These are phyloP conservation scores for Lamprologus sp. DNA, from an alignment of 2,113 vertebrate genomes.

Conservation along the genomic window DNA sequence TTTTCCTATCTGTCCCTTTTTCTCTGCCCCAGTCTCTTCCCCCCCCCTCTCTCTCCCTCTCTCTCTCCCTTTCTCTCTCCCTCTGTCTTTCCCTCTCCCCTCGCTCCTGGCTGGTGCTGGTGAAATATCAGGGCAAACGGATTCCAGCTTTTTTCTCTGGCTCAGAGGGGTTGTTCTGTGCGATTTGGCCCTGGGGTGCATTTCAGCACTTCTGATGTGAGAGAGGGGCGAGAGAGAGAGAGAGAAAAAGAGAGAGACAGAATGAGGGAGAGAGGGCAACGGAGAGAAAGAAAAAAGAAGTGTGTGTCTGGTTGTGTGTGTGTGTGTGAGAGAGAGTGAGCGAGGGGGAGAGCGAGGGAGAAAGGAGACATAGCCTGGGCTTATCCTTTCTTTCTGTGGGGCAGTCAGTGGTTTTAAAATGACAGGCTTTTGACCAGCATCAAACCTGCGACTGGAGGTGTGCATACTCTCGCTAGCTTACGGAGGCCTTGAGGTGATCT, in stretches of 20 bases:
- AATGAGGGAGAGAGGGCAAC: constrained; percentile 15
- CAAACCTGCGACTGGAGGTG: constrained; percentile 47
- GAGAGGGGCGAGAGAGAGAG: constrained; percentile 45
- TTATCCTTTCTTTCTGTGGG: constrained; percentile 44
- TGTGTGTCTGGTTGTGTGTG: background rate
- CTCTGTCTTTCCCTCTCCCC: constrained; percentile 55
- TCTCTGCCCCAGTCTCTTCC: constrained; percentile 54
- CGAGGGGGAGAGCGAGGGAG: constrained; percentile 7
- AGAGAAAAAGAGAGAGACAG: constrained; percentile 24
- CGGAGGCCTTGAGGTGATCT: constrained; percentile 56
- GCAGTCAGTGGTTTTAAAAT: constrained; percentile 30
- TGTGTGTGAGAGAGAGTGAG: background rate
- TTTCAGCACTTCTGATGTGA: constrained; percentile 73
- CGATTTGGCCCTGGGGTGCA: constrained; percentile 80
- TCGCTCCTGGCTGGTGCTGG: constrained; percentile 72
- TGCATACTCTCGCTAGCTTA: constrained; percentile 10
- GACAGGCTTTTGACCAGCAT: constrained; percentile 18
- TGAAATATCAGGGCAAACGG: constrained; percentile 78
- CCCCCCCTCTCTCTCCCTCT: constrained; percentile 21
- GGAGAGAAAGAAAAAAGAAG: constrained; percentile 30
- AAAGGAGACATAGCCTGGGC: constrained; percentile 30
- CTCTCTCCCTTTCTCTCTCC: constrained; percentile 39
- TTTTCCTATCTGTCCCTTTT: constrained; percentile 65
- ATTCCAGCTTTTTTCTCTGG: constrained; percentile 75
- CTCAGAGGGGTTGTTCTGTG: constrained; percentile 77